A percentile compares a stretch with the other conserved stretches of the same genome.
phyloP scores from a whole-genome alignment of 2,888 invertebrate species.

The Erynnis tages region DNA sequence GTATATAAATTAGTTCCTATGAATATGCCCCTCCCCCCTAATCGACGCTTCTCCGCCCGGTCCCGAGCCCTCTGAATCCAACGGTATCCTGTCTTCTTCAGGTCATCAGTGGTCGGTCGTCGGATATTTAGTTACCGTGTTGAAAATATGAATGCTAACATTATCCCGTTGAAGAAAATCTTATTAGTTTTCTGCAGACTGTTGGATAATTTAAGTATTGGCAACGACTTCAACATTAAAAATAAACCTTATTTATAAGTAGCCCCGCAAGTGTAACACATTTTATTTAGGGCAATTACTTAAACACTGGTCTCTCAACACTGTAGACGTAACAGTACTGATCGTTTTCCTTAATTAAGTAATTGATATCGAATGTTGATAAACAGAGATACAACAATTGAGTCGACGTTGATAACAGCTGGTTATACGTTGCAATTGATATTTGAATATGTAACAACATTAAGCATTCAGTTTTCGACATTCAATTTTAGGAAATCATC shows the following conservation, averaged over 20 bases:
- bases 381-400: not conserved
- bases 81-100: no score
- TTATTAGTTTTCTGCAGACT: not conserved
- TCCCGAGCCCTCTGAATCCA: no score
- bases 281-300: slow-evolving; percentile 6
- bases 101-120: no score
- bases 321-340: not conserved
- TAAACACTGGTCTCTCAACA: not conserved
- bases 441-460: no score
- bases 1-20: no score
- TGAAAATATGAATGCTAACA: not conserved
- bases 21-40: no score
- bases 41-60: no score
- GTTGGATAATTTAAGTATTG: not conserved
- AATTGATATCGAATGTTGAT: not conserved
- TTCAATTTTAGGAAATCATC: no score
- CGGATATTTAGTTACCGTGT: no score
- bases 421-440: not conserved
- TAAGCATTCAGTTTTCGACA: no score
- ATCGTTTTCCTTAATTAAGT: not conserved
- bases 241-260: not conserved
- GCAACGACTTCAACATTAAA: not conserved
- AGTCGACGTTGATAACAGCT: not conserved
- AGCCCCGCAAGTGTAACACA: slow-evolving; percentile 1
- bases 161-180: not conserved